Evolutionary conservation across 2,797 vertebrate genomes (phyloP), one percentile per base, ranked within the genome.

Genomic region (Brotula barbata): DNA sequence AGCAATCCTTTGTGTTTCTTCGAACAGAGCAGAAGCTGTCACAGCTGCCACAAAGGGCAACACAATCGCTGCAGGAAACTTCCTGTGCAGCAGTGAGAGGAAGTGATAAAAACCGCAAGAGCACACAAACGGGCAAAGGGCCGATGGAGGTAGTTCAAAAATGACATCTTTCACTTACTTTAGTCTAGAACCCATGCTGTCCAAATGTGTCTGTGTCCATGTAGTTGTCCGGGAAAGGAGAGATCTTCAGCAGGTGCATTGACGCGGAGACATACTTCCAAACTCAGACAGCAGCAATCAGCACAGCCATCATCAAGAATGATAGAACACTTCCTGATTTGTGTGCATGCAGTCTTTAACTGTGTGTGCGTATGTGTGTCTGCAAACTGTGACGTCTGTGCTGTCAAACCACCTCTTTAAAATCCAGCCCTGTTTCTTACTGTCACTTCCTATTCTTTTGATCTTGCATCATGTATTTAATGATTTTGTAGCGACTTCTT

Each of bases 131-230:
- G 16, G 61, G 61, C 55, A 64, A 28, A 62, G 36, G 31, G 43
- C 70, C 56, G 21, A 41, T 61, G 41, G 44, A 65, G 52, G 40
- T 10, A 1, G 17, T 46, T 39, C 12, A 46, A 52, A 60, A 67
- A 42, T 15, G 1, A 46, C 23, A 51, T 2, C 16, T 46, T 37
- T 9, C n/a, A 80, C 89, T 88, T 85, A 92, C 91, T 89, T 92
- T 36, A 92, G 69, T 89, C 91, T 90, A 76, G 91, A 90, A 70
- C 91, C 91, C 91, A 92, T 92, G 72, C 15, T 91, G 77, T 52
- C 55, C 19, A 11, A 42, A 52, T 53, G 37, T 23, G 39, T 16
- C 62, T 70, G 76, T 74, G 87, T 83, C 89, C 89, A 91, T 89
- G 73, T 80, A 77, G 68, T 62, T 58, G 57, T 71, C 64, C 73